Conservation (phyloP, 2,113 vertebrate genomes). For the Xenopus borealis region DNA sequence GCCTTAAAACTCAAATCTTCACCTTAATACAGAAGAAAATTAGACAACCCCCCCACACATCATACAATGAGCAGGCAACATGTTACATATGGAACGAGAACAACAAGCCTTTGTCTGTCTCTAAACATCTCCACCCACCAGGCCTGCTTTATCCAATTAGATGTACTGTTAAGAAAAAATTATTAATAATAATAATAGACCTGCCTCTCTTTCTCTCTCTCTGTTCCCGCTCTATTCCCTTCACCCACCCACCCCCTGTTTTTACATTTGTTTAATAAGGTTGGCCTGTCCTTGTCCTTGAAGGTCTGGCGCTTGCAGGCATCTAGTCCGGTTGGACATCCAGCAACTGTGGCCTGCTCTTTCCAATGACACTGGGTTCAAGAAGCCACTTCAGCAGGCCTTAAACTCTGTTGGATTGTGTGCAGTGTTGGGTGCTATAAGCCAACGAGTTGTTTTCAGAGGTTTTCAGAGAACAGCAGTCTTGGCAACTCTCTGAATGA, state of each 20-base stretch:
- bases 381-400: slow-evolving; percentile 42
- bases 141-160: slow-evolving; percentile 2
- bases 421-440: slow-evolving; percentile 67
- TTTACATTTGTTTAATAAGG: not conserved
- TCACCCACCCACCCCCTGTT: slow-evolving; percentile 7
- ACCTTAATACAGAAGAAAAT: slow-evolving; percentile 32
- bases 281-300: slow-evolving; percentile 22
- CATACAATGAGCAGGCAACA: slow-evolving; percentile 40
- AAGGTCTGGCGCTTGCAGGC: slow-evolving; percentile 18
- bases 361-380: slow-evolving; percentile 60
- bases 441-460: slow-evolving; percentile 61
- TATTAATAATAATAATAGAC: slow-evolving; percentile 8
- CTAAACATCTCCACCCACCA: slow-evolving; percentile 22
- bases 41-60: slow-evolving; percentile 30
- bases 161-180: slow-evolving; percentile 10
- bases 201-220: slow-evolving; percentile 2
- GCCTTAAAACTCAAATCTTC: slow-evolving; percentile 18
- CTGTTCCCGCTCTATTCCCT: not conserved
- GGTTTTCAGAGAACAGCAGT: slow-evolving; percentile 58
- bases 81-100: slow-evolving; percentile 29
- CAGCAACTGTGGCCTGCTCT: slow-evolving; percentile 15
- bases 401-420: slow-evolving; percentile 70
- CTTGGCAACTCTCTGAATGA: slow-evolving; percentile 55
- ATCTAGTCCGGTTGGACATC: not conserved
- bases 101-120: slow-evolving; percentile 5